Conservation (phyloP, 2,113 vertebrate species). For the Malurus cyaneus region DNA sequence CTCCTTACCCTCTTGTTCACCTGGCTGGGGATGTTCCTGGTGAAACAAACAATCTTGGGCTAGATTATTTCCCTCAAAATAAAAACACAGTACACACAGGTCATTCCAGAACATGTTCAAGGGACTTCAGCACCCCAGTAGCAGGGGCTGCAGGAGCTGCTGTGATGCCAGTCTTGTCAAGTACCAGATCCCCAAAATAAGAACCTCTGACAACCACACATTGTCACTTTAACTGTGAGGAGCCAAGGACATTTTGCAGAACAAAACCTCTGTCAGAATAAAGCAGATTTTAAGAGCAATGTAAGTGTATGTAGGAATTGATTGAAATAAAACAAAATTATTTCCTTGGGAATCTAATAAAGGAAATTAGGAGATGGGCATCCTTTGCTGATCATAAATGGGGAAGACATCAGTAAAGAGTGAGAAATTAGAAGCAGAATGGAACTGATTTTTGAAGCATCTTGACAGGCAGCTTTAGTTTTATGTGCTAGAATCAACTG, state of each 20-base stretch:
- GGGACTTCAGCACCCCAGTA: neutral
- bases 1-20: neutral
- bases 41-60: neutral
- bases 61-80: neutral
- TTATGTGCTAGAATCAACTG: neutral
- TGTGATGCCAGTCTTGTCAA: neutral
- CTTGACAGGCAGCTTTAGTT: neutral
- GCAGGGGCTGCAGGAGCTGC: neutral
- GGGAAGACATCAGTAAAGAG: neutral
- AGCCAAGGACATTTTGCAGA: neutral
- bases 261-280: neutral
- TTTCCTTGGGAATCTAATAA: neutral
- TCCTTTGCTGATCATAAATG: neutral
- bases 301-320: neutral
- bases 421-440: neutral
- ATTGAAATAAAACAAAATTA: neutral
- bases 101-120: neutral
- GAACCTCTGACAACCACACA: neutral
- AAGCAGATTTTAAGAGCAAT: neutral
- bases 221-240: neutral
- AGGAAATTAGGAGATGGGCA: neutral
- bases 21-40: neutral
- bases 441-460: neutral
- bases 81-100: neutral
- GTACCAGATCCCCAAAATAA: neutral